Evolutionary conservation across 2,113 vertebrate genomes (phyloP).

Genomic region (Erythrocercus mccallii): DNA sequence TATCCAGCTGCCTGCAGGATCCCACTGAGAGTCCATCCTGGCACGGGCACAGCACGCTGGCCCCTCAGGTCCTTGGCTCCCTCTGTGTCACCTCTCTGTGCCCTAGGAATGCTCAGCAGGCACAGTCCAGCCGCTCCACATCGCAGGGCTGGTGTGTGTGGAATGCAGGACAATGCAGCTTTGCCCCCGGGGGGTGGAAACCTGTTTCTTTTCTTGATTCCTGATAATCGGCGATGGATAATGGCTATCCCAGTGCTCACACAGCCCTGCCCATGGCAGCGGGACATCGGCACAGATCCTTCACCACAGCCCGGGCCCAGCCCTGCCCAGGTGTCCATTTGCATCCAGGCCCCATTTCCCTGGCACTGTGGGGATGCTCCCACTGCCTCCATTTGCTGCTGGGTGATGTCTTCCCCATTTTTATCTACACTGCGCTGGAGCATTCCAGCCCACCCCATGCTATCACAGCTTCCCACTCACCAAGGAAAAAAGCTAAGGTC

Average conservation of each 20-base stretch:
- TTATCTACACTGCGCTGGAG: neutral
- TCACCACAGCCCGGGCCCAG: accelerated
- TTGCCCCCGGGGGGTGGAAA: neutral
- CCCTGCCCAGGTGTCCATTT: accelerated
- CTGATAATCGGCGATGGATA: accelerated
- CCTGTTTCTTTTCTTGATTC: too few species aligned
- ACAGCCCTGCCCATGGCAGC: accelerated
- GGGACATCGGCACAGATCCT: neutral
- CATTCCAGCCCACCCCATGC: neutral
- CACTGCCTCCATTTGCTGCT: accelerated
- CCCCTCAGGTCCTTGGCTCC: accelerated
- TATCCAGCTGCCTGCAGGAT: neutral
- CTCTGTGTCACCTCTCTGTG: accelerated
- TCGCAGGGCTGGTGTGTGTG: accelerated
- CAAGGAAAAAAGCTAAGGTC: neutral
- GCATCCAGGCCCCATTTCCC: neutral
- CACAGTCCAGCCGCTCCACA: accelerated
- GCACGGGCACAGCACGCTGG: accelerated
- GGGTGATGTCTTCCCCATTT: neutral
- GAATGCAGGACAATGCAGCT: neutral
- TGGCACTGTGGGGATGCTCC: accelerated
- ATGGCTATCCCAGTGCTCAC: neutral
- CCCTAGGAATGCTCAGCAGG: neutral
- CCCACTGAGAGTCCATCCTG: accelerated
- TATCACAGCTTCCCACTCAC: neutral